Evolutionary conservation across 2,797 vertebrate genomes (phyloP).

Genomic region (Valencia hispanica): DNA sequence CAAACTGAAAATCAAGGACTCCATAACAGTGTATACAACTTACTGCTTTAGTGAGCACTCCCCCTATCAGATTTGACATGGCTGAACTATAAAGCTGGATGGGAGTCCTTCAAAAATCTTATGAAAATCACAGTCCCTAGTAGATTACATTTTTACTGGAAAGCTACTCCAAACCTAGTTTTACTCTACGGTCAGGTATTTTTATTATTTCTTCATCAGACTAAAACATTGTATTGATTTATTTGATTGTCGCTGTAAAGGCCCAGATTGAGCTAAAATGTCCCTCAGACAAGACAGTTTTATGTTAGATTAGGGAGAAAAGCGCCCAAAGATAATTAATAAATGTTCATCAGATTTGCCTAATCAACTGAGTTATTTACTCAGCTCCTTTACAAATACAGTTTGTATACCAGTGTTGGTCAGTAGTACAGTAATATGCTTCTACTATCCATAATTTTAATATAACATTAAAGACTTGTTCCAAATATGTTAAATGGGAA

Average conservation of each 20-base stretch:
- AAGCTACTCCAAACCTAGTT: not conserved
- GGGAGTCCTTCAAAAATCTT: conserved; percentile 7
- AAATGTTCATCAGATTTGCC: no score
- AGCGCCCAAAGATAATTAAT: no score
- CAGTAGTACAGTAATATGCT: no score
- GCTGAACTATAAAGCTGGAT: not conserved
- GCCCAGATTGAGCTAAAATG: conserved; percentile 11
- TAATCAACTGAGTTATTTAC: no score
- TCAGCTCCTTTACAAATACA: no score
- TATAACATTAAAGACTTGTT: no score
- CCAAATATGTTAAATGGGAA: no score
- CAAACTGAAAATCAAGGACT: conserved; percentile 7
- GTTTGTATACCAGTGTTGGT: no score
- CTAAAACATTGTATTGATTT: not conserved
- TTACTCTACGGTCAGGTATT: not conserved
- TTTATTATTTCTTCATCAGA: not conserved
- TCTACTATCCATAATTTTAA: no score
- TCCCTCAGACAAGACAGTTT: not conserved
- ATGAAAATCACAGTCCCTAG: not conserved
- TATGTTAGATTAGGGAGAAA: not conserved
- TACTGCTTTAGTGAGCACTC: not conserved
- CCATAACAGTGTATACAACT: not conserved
- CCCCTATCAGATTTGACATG: conserved; percentile 4
- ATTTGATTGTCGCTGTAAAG: not conserved
- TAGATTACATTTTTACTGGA: not conserved